These are phyloP conservation scores for Panurus biarmicus DNA, from an alignment of 2,113 vertebrate genomes.

Conservation along the genomic window DNA sequence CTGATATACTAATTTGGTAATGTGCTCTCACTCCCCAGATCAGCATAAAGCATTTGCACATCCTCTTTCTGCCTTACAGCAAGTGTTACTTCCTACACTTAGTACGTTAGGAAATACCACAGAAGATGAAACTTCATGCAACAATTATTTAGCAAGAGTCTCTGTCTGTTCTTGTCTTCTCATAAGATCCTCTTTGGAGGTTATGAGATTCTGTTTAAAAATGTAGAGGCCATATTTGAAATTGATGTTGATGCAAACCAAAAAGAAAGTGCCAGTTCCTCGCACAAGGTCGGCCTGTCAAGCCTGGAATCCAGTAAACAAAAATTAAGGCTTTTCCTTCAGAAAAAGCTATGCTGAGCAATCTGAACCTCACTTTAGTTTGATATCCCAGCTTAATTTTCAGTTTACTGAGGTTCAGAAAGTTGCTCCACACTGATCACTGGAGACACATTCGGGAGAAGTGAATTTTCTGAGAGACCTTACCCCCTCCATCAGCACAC, in stretches of 20 bases:
- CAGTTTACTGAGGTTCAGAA: neutral
- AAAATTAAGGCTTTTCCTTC: neutral
- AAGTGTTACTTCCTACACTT: conserved; percentile 3
- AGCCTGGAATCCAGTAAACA: neutral
- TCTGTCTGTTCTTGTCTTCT: neutral
- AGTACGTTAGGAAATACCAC: neutral
- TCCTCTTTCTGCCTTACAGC: conserved; percentile 4
- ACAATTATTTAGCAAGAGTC: conserved; percentile 13
- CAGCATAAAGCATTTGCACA: neutral
- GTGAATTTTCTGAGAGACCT: neutral
- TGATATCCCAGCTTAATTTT: neutral
- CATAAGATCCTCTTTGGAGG: neutral
- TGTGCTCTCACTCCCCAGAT: neutral
- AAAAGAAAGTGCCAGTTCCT: neutral
- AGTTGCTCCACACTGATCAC: neutral
- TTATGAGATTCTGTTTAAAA: conserved; percentile 24
- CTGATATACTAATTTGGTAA: neutral
- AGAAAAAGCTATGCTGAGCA: conserved; percentile 23
- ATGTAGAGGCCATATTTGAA: conserved; percentile 15
- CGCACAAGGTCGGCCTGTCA: neutral
- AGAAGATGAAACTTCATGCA: neutral
- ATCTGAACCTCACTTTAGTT: neutral
- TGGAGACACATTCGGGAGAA: neutral
- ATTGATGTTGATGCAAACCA: neutral
- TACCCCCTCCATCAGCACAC: neutral